Evolutionary conservation across 2,888 invertebrate genomes (phyloP).

Genomic region (Agrochola lychnidis): DNA sequence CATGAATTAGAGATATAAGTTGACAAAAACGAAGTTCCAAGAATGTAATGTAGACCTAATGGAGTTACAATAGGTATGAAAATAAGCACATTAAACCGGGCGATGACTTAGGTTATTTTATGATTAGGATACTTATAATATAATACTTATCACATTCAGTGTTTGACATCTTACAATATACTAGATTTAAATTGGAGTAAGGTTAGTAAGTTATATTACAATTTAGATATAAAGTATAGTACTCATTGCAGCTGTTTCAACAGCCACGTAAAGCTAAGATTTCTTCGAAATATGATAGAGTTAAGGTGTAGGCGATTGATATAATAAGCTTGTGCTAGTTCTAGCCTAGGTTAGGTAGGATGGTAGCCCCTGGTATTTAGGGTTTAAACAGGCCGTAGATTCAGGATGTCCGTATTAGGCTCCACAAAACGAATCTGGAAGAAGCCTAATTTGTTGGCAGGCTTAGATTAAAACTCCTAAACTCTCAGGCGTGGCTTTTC

Average conservation of each 20-base stretch:
- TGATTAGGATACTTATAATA: constrained; percentile 52
- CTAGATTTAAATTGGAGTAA: constrained; percentile 46
- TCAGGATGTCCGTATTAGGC: constrained; percentile 66
- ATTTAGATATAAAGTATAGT: constrained; percentile 40
- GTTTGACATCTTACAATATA: constrained; percentile 66
- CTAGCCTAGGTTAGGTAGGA: constrained; percentile 50
- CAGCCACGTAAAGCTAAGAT: constrained; percentile 45
- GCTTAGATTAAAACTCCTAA: constrained; percentile 67
- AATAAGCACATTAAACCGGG: constrained; percentile 66
- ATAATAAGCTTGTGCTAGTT: constrained; percentile 39
- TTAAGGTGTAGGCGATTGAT: constrained; percentile 46
- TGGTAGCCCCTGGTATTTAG: constrained; percentile 64
- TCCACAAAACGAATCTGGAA: constrained; percentile 72
- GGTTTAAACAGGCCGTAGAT: constrained; percentile 71
- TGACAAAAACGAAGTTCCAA: constrained; percentile 61
- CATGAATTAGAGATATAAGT: constrained; percentile 59
- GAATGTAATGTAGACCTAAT: constrained; percentile 56
- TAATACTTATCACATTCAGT: constrained; percentile 69
- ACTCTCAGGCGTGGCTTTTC: constrained; percentile 64
- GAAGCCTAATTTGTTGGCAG: constrained; percentile 77
- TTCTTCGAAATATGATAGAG: constrained; percentile 40
- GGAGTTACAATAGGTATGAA: constrained; percentile 48
- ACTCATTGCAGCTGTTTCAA: constrained; percentile 43
- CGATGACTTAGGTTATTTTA: constrained; percentile 71
- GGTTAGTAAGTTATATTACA: constrained; percentile 30